Evolutionary conservation across 2,888 invertebrate species (phyloP).

Genomic region (Petrolisthes cinctipes): DNA sequence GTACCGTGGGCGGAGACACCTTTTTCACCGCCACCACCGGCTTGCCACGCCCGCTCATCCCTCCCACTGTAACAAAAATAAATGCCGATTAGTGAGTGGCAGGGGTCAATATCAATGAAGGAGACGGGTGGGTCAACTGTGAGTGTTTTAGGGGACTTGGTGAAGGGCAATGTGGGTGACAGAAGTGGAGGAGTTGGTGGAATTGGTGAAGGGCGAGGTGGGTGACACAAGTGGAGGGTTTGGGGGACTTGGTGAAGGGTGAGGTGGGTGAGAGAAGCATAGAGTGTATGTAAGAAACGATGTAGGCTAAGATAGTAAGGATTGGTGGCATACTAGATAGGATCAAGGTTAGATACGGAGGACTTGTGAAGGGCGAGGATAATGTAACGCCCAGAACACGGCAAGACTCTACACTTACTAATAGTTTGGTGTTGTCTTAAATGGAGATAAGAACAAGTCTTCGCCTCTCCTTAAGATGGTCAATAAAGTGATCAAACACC

Average conservation of each 20-base stretch:
- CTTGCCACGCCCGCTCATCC: constrained; percentile 61
- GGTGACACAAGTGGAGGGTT: background rate
- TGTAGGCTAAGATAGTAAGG: background rate
- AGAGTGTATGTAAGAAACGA: too few species aligned
- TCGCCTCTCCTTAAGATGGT: too few species aligned
- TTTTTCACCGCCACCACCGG: constrained; percentile 56
- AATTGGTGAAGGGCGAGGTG: background rate
- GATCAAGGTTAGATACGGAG: too few species aligned
- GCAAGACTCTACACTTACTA: too few species aligned
- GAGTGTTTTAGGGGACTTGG: background rate
- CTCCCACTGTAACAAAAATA: constrained; percentile 58
- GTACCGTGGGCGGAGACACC: constrained; percentile 64
- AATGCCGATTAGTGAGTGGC: background rate
- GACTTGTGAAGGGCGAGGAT: too few species aligned
- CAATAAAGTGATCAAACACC: too few species aligned
- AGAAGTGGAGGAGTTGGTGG: constrained; percentile 10
- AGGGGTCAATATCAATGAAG: background rate
- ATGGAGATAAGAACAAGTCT: too few species aligned
- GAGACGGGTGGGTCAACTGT: too few species aligned
- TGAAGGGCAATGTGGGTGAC: constrained; percentile 16
- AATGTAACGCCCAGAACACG: too few species aligned
- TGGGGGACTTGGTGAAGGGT: background rate
- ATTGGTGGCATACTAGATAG: background rate
- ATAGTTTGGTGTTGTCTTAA: too few species aligned
- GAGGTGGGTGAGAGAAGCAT: background rate